These are phyloP conservation scores for Amaurobius ferox DNA, from an alignment of 2,888 invertebrate genomes.

Conservation along the genomic window DNA sequence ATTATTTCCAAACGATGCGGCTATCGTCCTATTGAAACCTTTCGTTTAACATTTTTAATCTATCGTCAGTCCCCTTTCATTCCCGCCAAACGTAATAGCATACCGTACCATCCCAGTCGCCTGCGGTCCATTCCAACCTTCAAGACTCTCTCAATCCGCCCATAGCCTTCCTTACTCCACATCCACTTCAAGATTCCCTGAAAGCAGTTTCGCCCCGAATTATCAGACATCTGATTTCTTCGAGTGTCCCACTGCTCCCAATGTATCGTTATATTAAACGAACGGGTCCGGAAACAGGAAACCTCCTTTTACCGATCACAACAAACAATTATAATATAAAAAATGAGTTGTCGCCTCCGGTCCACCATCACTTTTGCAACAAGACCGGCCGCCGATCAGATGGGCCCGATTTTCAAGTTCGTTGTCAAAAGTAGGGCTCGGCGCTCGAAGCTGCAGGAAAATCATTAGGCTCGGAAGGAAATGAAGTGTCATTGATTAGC, in stretches of 20 bases:
- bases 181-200: too few relatives aligned
- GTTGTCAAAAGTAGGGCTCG: background rate
- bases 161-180: too few relatives aligned
- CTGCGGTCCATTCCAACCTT: too few relatives aligned
- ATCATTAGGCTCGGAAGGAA: background rate
- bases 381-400: background rate
- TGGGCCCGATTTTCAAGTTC: slow-evolving; percentile 1
- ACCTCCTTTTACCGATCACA: slow-evolving; percentile 13
- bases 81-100: too few relatives aligned
- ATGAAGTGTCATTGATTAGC: background rate
- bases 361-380: background rate
- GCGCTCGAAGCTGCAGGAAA: too few relatives aligned
- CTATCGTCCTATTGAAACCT: too few relatives aligned
- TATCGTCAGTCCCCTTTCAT: too few relatives aligned
- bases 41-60: too few relatives aligned
- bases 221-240: background rate
- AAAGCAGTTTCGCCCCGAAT: background rate
- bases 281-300: slow-evolving; percentile 11
- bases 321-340: background rate
- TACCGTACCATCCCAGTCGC: too few relatives aligned
- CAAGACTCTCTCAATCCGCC: too few relatives aligned
- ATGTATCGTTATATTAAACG: background rate
- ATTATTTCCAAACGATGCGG: too few relatives aligned
- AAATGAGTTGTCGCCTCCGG: background rate
- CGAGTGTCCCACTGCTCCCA: background rate